phyloP scores from a whole-genome alignment of 2,888 invertebrate species.

The Orthosia incerta region DNA sequence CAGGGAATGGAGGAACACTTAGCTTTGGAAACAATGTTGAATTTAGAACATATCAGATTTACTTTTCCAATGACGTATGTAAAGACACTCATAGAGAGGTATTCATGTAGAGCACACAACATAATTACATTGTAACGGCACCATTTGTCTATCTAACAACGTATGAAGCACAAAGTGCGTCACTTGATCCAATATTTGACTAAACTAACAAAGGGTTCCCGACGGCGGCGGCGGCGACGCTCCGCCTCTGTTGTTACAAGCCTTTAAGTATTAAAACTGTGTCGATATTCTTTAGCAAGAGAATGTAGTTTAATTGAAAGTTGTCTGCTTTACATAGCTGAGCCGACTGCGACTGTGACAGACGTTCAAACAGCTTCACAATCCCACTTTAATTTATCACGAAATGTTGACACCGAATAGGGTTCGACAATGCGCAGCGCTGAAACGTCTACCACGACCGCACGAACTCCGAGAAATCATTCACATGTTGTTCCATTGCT shows the following conservation, averaged over 20 bases:
- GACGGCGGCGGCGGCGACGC: not conserved
- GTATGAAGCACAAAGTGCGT: conserved; percentile 31
- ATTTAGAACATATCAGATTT: not conserved
- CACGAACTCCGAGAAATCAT: not conserved
- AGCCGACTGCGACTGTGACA: conserved; percentile 38
- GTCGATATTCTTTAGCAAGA: conserved; percentile 34
- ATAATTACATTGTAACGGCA: conserved; percentile 29
- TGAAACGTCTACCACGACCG: conserved; percentile 23
- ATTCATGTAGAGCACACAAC: conserved; percentile 24
- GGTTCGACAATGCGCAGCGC: conserved; percentile 58
- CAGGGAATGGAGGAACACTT: not conserved
- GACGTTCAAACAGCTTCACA: conserved; percentile 60
- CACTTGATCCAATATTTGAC: conserved; percentile 56
- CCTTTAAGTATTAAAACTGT: conserved; percentile 46
- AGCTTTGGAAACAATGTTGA: not conserved
- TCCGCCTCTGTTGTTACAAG: conserved; percentile 29
- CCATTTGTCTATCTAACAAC: conserved; percentile 37
- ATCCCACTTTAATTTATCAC: conserved; percentile 67
- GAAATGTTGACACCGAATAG: conserved; percentile 65
- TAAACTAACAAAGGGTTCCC: conserved; percentile 46
- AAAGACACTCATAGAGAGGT: not conserved
- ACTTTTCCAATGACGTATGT: not conserved
- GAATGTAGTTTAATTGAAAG: conserved; percentile 54
- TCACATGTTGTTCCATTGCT: conserved; percentile 19
- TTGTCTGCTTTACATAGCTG: conserved; percentile 49